A percentile compares a stretch with the other conserved stretches of the same genome.
phyloP scores from a whole-genome alignment of 2,888 invertebrate genomes.

The Callyntrura guangdongensis region DNA sequence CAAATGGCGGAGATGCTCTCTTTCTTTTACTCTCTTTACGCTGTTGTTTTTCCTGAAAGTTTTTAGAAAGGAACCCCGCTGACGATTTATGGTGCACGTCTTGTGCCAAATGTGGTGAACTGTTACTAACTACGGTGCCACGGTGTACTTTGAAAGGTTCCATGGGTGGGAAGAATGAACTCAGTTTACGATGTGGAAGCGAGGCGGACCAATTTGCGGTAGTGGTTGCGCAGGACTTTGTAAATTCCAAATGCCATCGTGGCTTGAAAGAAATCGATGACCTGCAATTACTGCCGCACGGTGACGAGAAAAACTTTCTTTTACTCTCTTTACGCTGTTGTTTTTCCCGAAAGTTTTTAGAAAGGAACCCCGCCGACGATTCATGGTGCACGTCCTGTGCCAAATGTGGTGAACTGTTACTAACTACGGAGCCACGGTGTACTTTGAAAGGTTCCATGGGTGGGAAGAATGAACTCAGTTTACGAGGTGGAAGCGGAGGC shows the following conservation, averaged over 20 bases:
- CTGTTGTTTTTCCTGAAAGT: background rate
- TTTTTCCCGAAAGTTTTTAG: slow-evolving; percentile 16
- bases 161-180: slow-evolving; percentile 74
- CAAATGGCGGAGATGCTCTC: slow-evolving; percentile 7
- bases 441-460: slow-evolving; percentile 60
- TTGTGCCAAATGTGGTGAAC: background rate
- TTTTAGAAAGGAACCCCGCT: slow-evolving; percentile 1
- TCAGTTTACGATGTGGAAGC: slow-evolving; percentile 52
- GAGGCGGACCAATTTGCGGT: slow-evolving; percentile 58
- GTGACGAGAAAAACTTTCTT: slow-evolving; percentile 73
- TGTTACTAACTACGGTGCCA: slow-evolving; percentile 27
- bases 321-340: slow-evolving; percentile 20
- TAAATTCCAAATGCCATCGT: slow-evolving; percentile 64
- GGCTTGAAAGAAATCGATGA: slow-evolving; percentile 63
- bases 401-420: background rate
- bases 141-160: slow-evolving; percentile 24
- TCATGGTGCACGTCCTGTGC: background rate
- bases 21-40: slow-evolving; percentile 29
- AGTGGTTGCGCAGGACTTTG: slow-evolving; percentile 63
- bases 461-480: slow-evolving; percentile 65
- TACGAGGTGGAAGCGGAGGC: slow-evolving; percentile 66
- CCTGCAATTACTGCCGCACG: slow-evolving; percentile 74
- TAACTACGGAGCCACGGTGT: slow-evolving; percentile 29
- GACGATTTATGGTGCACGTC: background rate
- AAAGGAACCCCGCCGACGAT: background rate